Base-by-base conservation (phyloP, 2,113 vertebrate species). In the Symphodus melops region DNA sequence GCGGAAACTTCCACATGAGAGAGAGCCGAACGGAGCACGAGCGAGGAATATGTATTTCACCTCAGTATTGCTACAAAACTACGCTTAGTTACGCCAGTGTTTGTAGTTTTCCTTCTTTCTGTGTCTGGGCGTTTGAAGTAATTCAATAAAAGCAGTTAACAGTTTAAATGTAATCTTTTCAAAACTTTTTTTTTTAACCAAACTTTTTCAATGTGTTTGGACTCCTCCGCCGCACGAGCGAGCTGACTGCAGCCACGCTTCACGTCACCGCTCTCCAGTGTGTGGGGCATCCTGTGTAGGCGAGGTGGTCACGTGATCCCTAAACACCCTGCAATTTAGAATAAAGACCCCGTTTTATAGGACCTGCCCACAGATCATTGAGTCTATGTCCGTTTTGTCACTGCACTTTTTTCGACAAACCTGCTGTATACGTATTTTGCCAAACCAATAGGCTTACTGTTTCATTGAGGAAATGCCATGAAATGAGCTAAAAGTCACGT, bases 281-380 rank as follows among this genome's bases (percentile, higher is more conserved):
- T 17, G 61, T 82, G 67, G 72, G 86, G 86, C 70, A 77, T 76
- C 75, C 86, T 88, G 81, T 85, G 83, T 8, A 8, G 66, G 63
- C 37, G 25, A 49, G 65, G 25, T 49, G 65, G 77, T 91, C 92
- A 93, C 92, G 89, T 93, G 92, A 54, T 53, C 33, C 56, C 75
- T 2, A 9, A 54, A 63, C 52, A 64, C 59, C 56, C 65, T 68
- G 51, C 67, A 33, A 58, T 72, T 70, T 67, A 7, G 44, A 17
- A 53, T 59, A 48, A 36, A 63, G 54, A 68, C 55, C 52, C 33
- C 53, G 37, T 21, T 36, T 44, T 66, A 5, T 12, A 76, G 46
- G 46, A 55, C 51, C 53, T n/a, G 33, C 39, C 19, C 33, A 17
- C 16, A 41, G 9, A 41, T 41, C 39, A 41, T 41, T 33, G 28